Conservation (phyloP, 2,797 vertebrate genomes). For the Notamacropus eugenii region DNA sequence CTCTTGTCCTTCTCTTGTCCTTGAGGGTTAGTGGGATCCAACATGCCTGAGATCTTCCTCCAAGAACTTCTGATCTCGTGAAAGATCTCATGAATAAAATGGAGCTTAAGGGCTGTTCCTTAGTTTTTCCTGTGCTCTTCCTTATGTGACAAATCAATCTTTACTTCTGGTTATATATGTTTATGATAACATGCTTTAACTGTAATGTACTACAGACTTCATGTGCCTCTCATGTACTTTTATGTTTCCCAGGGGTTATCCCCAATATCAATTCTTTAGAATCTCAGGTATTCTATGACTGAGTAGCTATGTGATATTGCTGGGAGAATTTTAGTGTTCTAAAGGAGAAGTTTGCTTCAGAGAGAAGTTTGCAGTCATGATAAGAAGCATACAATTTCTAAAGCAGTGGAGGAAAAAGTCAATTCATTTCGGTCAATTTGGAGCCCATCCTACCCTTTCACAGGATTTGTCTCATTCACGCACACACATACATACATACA, state of each 20-base stretch:
- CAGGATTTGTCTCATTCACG: neutral
- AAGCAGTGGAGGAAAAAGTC: neutral
- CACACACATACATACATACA: too few relatives aligned
- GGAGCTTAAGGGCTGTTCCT: neutral
- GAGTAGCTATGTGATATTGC: neutral
- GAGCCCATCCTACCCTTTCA: neutral
- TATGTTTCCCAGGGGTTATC: neutral
- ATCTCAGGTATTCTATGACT: neutral
- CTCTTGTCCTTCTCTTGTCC: neutral
- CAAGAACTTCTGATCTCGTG: neutral
- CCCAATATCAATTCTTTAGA: neutral
- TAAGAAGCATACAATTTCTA: neutral
- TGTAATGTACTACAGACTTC: neutral
- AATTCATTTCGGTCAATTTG: neutral
- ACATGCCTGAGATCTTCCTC: neutral
- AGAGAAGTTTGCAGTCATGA: neutral
- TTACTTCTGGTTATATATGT: neutral
- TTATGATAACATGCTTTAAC: neutral
- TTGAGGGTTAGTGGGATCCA: neutral
- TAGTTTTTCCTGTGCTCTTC: neutral
- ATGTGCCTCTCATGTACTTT: neutral
- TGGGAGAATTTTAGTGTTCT: neutral
- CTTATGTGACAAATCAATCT: neutral
- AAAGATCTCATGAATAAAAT: neutral
- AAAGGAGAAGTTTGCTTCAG: neutral